Conservation (phyloP, 1,140 invertebrate genomes). For the Saccostrea cuccullata region DNA sequence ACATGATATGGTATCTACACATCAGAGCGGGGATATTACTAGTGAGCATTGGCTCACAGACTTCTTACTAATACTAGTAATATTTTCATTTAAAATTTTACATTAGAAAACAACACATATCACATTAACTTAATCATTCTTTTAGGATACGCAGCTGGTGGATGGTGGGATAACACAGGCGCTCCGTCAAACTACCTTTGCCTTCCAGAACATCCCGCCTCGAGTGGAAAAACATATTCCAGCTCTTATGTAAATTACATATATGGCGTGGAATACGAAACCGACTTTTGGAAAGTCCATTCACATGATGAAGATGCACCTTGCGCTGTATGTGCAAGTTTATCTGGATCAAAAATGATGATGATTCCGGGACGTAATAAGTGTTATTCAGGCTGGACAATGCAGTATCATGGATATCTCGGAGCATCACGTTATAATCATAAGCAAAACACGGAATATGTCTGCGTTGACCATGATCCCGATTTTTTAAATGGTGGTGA, state of each 20-base stretch:
- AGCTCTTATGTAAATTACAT: background rate
- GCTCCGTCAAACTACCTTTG: background rate
- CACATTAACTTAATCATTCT: too few species aligned
- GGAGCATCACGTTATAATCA: slow-evolving; percentile 42
- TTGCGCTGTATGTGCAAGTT: slow-evolving; percentile 57
- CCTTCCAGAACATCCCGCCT: background rate
- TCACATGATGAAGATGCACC: slow-evolving; percentile 50
- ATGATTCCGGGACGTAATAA: slow-evolving; percentile 59
- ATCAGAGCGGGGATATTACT: too few species aligned
- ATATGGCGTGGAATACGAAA: slow-evolving; percentile 56
- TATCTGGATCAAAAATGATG: slow-evolving; percentile 36
- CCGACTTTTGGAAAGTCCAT: background rate
- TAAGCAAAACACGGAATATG: slow-evolving; percentile 32
- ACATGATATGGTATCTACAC: too few species aligned
- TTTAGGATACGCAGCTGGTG: slow-evolving; percentile 10
- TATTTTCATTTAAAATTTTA: too few species aligned
- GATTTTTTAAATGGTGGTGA: slow-evolving; percentile 51
- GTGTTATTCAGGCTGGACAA: slow-evolving; percentile 56
- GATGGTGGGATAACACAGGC: background rate
- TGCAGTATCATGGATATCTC: slow-evolving; percentile 60
- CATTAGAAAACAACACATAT: too few species aligned
- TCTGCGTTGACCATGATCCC: slow-evolving; percentile 59
- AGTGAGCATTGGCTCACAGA: too few species aligned
- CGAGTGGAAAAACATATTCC: background rate
- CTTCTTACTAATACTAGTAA: too few species aligned